Evolutionary conservation across 2,797 vertebrate species (phyloP).

Genomic region (Merluccius polli): DNA sequence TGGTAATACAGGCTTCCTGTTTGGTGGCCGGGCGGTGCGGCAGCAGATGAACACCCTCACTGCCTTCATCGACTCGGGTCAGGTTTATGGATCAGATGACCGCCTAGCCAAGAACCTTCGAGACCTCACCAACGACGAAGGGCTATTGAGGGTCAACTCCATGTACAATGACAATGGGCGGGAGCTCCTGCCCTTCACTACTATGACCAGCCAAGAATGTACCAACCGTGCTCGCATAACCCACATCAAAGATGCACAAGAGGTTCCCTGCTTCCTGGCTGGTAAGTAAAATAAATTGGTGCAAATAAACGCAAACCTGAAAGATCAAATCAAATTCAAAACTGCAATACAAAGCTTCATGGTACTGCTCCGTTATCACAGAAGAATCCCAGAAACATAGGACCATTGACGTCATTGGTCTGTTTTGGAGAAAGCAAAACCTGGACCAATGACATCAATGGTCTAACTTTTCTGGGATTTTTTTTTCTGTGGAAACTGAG

Average conservation of each 20-base stretch:
- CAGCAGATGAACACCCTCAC: constrained; percentile 84
- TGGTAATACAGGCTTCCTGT: constrained; percentile 34
- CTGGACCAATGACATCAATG: not conserved
- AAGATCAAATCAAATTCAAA: not conserved
- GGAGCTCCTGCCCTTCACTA: constrained; percentile 74
- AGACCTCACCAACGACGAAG: constrained; percentile 63
- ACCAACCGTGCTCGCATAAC: constrained; percentile 65
- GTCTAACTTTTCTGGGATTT: not conserved
- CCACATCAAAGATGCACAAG: constrained; percentile 16
- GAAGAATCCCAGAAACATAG: not conserved
- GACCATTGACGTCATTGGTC: not conserved
- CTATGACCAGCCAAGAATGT: constrained; percentile 60
- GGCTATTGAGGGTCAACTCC: constrained; percentile 77
- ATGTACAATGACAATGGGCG: constrained; percentile 64
- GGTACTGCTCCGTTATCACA: not conserved
- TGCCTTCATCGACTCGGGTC: constrained; percentile 77
- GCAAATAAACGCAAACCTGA: not conserved
- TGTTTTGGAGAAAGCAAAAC: no score
- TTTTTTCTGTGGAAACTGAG: not conserved
- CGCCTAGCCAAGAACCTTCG: constrained; percentile 65
- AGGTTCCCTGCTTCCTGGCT: constrained; percentile 79
- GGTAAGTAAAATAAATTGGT: constrained; percentile 62
- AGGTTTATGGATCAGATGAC: constrained; percentile 75
- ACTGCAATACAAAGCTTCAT: not conserved
- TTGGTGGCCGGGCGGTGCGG: constrained; percentile 47